Percentiles rank a stretch among this genome's conserved stretches.
These are phyloP conservation scores for Sebastes paucispinis DNA, from an alignment of 2,797 vertebrate species.

Conservation along the genomic window DNA sequence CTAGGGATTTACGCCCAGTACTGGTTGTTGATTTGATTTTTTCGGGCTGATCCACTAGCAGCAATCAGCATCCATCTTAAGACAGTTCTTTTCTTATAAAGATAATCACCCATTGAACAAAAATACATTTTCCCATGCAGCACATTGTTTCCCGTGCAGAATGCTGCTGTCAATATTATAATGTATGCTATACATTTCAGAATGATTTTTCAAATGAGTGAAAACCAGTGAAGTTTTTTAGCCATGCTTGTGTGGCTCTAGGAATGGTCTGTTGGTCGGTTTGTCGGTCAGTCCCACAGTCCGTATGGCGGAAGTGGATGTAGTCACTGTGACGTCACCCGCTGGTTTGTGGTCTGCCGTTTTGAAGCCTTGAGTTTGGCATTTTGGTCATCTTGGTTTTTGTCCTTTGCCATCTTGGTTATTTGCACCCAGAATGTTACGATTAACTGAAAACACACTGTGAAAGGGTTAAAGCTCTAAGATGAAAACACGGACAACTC, in stretches of 20 bases:
- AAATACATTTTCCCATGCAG: neutral
- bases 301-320: rapidly evolving
- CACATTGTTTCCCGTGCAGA: neutral
- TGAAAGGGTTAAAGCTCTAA: no score
- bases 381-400: no score
- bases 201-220: neutral
- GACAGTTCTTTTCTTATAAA: neutral
- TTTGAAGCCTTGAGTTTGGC: no score
- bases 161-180: neutral
- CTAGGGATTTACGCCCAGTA: neutral
- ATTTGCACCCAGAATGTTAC: no score
- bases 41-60: neutral
- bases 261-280: neutral
- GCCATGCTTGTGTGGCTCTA: neutral
- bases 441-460: no score
- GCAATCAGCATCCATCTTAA: neutral
- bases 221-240: neutral
- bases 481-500: no score
- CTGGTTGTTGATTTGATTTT: slow-evolving; percentile 16
- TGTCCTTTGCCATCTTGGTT: no score
- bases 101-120: neutral
- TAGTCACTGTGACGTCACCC: neutral
- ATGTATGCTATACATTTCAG: neutral
- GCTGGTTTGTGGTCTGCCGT: neutral
- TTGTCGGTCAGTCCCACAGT: no score